A percentile compares a stretch with the other conserved stretches of the same genome.
Evolutionary conservation across 1,140 invertebrate species (phyloP).

Genomic region (Monochamus saltuarius): DNA sequence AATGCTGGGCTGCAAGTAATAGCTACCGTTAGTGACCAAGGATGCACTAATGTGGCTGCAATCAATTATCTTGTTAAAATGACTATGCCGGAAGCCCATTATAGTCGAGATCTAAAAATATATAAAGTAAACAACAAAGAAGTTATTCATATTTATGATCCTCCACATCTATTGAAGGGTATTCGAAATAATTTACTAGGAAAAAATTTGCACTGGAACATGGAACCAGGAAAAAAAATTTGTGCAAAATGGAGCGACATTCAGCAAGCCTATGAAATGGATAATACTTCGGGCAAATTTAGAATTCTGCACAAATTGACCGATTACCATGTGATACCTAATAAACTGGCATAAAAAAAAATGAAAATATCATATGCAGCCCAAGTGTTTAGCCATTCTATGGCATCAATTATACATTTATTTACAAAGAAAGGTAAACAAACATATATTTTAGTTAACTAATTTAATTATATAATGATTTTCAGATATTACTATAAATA

Average conservation of each 20-base stretch:
- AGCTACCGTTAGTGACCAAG: slow-evolving; percentile 31
- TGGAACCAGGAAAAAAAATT: slow-evolving; percentile 10
- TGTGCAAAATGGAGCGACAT: not conserved
- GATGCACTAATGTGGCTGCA: slow-evolving; percentile 19
- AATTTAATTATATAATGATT: no score
- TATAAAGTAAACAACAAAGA: not conserved
- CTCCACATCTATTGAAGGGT: not conserved
- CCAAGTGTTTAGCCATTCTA: no score
- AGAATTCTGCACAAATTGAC: slow-evolving; percentile 2
- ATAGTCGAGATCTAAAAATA: not conserved
- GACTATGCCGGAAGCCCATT: not conserved
- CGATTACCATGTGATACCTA: no score
- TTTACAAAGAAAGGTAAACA: no score
- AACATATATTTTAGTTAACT: no score
- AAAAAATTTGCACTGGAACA: not conserved
- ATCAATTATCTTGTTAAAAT: not conserved
- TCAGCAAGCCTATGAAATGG: no score
- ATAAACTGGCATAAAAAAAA: no score
- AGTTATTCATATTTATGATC: not conserved
- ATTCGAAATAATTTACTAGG: not conserved
- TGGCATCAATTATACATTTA: no score
- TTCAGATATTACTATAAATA: no score
- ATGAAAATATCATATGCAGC: no score
- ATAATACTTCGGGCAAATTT: not conserved
- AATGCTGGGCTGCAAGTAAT: slow-evolving; percentile 19